Evolutionary conservation across 2,888 invertebrate species (phyloP).

Genomic region (Bembecia ichneumoniformis): DNA sequence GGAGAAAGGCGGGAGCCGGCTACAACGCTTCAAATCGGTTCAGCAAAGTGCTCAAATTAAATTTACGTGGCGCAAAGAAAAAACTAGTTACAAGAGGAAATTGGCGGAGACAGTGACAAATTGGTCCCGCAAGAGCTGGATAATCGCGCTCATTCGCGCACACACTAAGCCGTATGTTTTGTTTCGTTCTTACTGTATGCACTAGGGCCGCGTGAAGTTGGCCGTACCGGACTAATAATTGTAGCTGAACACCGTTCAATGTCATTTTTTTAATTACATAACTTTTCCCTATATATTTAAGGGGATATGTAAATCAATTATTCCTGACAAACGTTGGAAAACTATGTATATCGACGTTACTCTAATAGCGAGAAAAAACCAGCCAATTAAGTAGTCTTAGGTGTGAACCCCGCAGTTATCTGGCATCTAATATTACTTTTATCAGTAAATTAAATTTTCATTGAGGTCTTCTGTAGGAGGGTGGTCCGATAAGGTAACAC

Average conservation of each 20-base stretch:
- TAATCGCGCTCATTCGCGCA: conserved; percentile 31
- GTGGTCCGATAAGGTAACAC: too few relatives aligned
- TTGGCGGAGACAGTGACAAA: conserved; percentile 70
- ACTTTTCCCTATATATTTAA: too few relatives aligned
- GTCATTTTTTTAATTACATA: too few relatives aligned
- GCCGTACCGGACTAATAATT: background rate
- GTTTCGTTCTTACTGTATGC: conserved; percentile 24
- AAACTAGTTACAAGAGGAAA: conserved; percentile 70
- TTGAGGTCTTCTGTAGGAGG: too few relatives aligned
- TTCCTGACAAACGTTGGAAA: too few relatives aligned
- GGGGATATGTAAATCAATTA: too few relatives aligned
- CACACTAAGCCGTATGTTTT: conserved; percentile 23
- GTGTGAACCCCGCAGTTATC: too few relatives aligned
- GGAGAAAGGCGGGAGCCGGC: conserved; percentile 20
- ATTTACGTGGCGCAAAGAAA: conserved; percentile 68
- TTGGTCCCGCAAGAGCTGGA: conserved; percentile 54
- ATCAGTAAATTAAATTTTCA: too few relatives aligned
- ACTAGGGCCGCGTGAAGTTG: conserved; percentile 19
- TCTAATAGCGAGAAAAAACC: too few relatives aligned
- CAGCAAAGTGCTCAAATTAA: conserved; percentile 65
- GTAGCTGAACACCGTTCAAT: background rate
- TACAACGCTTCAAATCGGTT: conserved; percentile 47
- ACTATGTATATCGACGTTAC: too few relatives aligned
- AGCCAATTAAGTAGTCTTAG: too few relatives aligned
- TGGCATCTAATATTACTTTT: too few relatives aligned